phyloP scores from a whole-genome alignment of 2,797 vertebrate genomes.

The Carcharodon carcharias region DNA sequence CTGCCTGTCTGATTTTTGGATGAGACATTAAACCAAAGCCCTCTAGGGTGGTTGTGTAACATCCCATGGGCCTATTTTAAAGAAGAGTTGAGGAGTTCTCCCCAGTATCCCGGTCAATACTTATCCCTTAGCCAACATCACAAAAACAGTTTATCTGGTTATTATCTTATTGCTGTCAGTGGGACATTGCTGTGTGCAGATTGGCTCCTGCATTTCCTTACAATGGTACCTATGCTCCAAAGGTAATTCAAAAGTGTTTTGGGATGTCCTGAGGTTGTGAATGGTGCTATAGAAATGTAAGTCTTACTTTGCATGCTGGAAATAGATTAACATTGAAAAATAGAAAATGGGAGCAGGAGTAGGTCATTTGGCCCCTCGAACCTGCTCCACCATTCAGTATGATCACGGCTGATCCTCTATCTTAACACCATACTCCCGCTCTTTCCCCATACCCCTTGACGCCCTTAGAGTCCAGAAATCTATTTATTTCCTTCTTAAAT shows the following conservation, averaged over 20 bases:
- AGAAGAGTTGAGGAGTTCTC: background rate
- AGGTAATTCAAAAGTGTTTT: background rate
- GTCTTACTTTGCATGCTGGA: background rate
- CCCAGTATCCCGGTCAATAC: background rate
- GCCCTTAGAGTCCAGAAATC: no score
- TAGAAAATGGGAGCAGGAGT: no score
- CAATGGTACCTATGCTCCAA: background rate
- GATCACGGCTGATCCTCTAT: no score
- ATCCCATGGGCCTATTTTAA: background rate
- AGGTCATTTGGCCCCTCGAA: no score
- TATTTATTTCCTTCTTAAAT: no score
- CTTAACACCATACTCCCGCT: no score
- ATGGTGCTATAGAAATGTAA: background rate
- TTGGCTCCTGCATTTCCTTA: background rate
- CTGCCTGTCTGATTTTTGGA: background rate
- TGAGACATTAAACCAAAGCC: background rate
- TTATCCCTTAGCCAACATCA: background rate
- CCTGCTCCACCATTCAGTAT: no score
- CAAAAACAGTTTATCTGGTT: background rate
- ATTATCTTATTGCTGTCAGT: background rate
- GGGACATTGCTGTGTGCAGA: background rate
- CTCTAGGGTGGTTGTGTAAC: no score
- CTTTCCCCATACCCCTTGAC: no score
- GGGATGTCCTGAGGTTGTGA: background rate
- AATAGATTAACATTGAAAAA: background rate